Percentiles rank a stretch among this genome's conserved stretches.
phyloP scores from a whole-genome alignment of 2,113 vertebrate genomes.

The Chinchilla lanigera region DNA sequence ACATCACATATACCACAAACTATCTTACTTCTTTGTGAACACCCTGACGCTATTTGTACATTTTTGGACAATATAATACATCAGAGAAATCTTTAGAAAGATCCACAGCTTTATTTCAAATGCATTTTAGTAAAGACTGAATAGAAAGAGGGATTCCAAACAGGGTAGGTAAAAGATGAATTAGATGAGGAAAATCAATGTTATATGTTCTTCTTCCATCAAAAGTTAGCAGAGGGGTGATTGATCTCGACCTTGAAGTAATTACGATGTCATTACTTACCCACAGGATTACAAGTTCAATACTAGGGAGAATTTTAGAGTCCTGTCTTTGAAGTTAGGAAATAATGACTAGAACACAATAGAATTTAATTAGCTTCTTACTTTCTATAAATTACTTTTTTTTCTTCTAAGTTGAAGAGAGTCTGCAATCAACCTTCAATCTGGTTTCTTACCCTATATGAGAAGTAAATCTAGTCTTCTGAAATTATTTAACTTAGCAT shows the following conservation, averaged over 20 bases:
- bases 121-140: conserved; percentile 70
- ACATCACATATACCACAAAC: not conserved
- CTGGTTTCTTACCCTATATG: conserved; percentile 18
- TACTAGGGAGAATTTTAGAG: conserved; percentile 59
- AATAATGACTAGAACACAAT: conserved; percentile 68
- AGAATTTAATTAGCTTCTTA: conserved; percentile 66
- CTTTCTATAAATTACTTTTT: conserved; percentile 47
- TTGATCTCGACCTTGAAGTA: conserved; percentile 76
- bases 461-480: conserved; percentile 26
- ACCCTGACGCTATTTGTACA: not conserved
- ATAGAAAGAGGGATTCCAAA: conserved; percentile 70
- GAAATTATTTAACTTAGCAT: conserved; percentile 47
- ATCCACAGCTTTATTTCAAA: not conserved
- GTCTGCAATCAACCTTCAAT: conserved; percentile 3
- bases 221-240: conserved; percentile 66
- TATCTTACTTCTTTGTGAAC: not conserved
- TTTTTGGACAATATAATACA: not conserved
- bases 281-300: conserved; percentile 61
- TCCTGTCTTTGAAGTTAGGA: conserved; percentile 64
- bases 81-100: conserved; percentile 60
- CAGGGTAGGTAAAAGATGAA: conserved; percentile 66
- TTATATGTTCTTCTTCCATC: conserved; percentile 49
- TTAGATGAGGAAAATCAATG: conserved; percentile 76
- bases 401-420: conserved; percentile 33
- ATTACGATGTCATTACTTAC: conserved; percentile 80